Base-by-base conservation (phyloP, 1,140 invertebrate species). In the Macrostomum lignano region DNA sequence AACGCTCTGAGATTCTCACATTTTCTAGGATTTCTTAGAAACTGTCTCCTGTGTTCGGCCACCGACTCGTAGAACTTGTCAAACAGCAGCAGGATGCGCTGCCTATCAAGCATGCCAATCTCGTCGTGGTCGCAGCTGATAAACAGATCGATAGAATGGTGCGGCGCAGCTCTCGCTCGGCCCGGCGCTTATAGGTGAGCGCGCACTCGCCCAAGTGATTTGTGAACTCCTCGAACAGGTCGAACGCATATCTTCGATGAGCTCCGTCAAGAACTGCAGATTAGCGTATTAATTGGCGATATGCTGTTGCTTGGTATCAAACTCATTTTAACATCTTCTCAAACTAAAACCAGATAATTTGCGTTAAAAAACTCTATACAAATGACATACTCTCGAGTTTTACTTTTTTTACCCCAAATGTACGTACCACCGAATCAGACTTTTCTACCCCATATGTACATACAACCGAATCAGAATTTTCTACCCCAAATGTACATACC, bases 211-310 rank as follows among this genome's bases (percentile, higher is more conserved):
- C 34, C 42, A 55, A 36, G 37, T 55, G 52, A n/a, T 36, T 30
- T 44, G 51, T 46, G 32, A 55, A 52, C 32, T 47, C 37, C 13
- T 53, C 47, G 46, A 53, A 53, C 25, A 53, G 33, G 20, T 48
- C 42, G 13, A 33, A 38, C 42, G 41, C 26, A 53, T 38, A 3
- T 48, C 43, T 4, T 46, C 45, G 5, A 46, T 42, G 38, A 43
- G 52, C 24, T 35, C 21, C 6, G 35, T 37, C 20, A 55, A 24
- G 26, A 50, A 53, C 52, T 55, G 43, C 29, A 42, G 41, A 28
- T 38, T 33, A 14, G 25, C 5, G 7, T 24, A 24, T 24, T 24
- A 9, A 24, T 24, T 24, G n/a, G 9, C n/a, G n/a, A 9, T 24
- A 24, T 24, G 9, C 9, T 24, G n/a, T 10, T 24, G 9, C 23